These are phyloP conservation scores for Dione vanillae DNA, from an alignment of 2,888 invertebrate genomes.

Conservation along the genomic window DNA sequence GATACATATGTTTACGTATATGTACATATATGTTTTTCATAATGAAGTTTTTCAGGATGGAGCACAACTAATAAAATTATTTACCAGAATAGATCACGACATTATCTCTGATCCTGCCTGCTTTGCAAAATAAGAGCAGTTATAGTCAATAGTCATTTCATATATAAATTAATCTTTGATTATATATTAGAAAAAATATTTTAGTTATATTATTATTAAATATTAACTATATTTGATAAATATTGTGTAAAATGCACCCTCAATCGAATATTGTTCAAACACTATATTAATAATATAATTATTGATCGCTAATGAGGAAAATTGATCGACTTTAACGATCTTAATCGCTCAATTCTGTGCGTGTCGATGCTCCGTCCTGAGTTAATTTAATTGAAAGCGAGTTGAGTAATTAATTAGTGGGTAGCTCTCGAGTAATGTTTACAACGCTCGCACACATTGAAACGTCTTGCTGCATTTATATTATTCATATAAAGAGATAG, in stretches of 20 bases:
- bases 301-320: slow-evolving; percentile 63
- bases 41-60: background rate
- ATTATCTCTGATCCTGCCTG: background rate
- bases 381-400: slow-evolving; percentile 83
- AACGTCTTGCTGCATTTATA: slow-evolving; percentile 25
- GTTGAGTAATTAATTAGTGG: slow-evolving; percentile 83
- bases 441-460: slow-evolving; percentile 66
- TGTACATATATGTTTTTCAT: background rate
- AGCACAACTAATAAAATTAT: background rate
- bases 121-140: background rate
- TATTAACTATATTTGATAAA: background rate
- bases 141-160: no score
- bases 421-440: slow-evolving; percentile 78
- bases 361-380: slow-evolving; percentile 78
- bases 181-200: no score
- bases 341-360: slow-evolving; percentile 79
- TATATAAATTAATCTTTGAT: no score
- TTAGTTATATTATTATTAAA: background rate
- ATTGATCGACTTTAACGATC: slow-evolving; percentile 69
- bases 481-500: slow-evolving; percentile 13
- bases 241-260: background rate
- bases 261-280: slow-evolving; percentile 36
- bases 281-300: slow-evolving; percentile 63
- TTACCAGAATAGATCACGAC: background rate
- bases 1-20: no score